These are phyloP conservation scores for Cebidichthys violaceus DNA, from an alignment of 2,113 vertebrate genomes.

Conservation along the genomic window DNA sequence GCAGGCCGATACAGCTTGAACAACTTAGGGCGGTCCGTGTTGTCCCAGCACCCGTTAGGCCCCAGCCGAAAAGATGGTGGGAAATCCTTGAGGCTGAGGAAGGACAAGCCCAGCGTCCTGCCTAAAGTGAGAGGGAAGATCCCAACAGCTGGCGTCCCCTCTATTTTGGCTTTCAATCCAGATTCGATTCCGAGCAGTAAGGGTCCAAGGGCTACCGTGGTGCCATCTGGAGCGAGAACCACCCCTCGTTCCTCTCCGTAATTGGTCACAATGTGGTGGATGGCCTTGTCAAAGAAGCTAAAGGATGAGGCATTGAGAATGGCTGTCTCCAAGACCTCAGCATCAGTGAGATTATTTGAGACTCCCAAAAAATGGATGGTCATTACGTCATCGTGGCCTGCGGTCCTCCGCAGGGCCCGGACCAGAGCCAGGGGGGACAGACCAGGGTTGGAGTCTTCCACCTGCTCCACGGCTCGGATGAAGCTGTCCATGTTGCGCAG, in stretches of 20 bases:
- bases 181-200: conserved; percentile 84
- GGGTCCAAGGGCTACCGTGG: conserved; percentile 83
- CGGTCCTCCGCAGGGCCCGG: conserved; percentile 62
- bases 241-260: conserved; percentile 79
- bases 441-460: conserved; percentile 69
- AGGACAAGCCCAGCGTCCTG: conserved; percentile 80
- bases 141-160: not conserved
- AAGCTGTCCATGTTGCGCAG: conserved; percentile 82
- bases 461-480: conserved; percentile 77
- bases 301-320: conserved; percentile 44
- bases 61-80: conserved; percentile 67
- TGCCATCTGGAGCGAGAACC: conserved; percentile 87
- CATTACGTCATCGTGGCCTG: conserved; percentile 61
- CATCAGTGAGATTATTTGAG: conserved; percentile 52
- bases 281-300: conserved; percentile 71
- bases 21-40: conserved; percentile 70
- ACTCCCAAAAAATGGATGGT: conserved; percentile 70
- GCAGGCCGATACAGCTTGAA: conserved; percentile 79
- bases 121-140: conserved; percentile 83
- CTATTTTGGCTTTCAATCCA: conserved; percentile 69
- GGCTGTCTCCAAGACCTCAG: conserved; percentile 40
- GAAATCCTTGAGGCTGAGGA: conserved; percentile 73
- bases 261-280: conserved; percentile 58
- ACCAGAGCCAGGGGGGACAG: conserved; percentile 46
- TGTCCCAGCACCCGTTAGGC: conserved; percentile 89